Percentiles rank a stretch among this genome's conserved stretches.
Evolutionary conservation across 2,888 invertebrate species (phyloP).

Genomic region (Dione juno): DNA sequence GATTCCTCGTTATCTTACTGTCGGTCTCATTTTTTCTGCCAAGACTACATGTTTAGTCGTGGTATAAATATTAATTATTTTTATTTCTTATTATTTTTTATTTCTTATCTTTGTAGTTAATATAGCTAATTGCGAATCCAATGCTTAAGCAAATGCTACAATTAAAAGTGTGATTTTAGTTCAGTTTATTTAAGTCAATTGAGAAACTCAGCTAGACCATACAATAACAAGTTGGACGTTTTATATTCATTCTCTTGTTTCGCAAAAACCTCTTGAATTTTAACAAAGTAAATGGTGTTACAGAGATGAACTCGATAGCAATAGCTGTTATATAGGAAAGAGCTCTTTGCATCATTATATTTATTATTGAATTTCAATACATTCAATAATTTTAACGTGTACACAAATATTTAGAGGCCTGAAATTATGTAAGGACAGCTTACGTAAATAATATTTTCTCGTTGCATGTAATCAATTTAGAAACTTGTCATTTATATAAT

Average conservation of each 20-base stretch:
- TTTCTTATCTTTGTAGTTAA: too few relatives aligned
- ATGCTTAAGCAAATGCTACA: too few relatives aligned
- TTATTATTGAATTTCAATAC: neutral
- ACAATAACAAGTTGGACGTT: neutral
- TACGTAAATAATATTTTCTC: neutral
- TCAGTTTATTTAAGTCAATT: neutral
- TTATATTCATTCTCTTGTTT: constrained; percentile 13
- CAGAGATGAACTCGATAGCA: constrained; percentile 4
- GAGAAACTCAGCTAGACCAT: constrained; percentile 4
- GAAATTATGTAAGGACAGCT: neutral
- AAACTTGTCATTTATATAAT: neutral
- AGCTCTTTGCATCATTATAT: neutral
- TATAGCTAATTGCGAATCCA: too few relatives aligned
- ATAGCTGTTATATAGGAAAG: neutral
- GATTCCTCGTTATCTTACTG: too few relatives aligned
- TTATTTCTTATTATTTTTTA: too few relatives aligned
- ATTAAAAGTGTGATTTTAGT: too few relatives aligned
- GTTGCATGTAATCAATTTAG: neutral
- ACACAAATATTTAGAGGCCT: constrained; percentile 1
- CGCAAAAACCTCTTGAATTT: constrained; percentile 18
- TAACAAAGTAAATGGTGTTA: constrained; percentile 21
- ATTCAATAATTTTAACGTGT: neutral
- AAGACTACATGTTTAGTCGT: too few relatives aligned
- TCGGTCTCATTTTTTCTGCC: too few relatives aligned
- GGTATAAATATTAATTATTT: too few relatives aligned